Evolutionary conservation across 2,888 invertebrate species (phyloP).

Genomic region (Agrilus cyanescens): DNA sequence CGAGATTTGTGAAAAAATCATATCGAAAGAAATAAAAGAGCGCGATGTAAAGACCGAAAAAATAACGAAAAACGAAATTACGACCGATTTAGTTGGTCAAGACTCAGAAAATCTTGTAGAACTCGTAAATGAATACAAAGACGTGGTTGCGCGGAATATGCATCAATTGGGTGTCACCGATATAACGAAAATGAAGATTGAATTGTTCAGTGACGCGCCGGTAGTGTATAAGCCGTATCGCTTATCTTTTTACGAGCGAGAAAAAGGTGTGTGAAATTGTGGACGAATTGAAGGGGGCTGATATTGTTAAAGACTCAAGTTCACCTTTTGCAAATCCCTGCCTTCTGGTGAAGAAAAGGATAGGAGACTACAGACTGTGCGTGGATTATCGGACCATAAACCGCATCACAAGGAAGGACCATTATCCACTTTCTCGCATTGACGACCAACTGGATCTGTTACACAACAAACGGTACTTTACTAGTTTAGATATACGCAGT

Average conservation of each 20-base stretch:
- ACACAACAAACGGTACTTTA: slow-evolving; percentile 15
- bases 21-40: not conserved
- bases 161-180: slow-evolving; percentile 11
- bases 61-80: not conserved
- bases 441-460: slow-evolving; percentile 18
- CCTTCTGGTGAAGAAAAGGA: too few relatives aligned
- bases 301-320: slow-evolving; percentile 12
- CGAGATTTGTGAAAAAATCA: not conserved
- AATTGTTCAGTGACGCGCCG: slow-evolving; percentile 12
- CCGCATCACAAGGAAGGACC: too few relatives aligned
- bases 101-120: not conserved
- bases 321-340: slow-evolving; percentile 13
- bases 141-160: slow-evolving; percentile 11
- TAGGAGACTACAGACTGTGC: too few relatives aligned
- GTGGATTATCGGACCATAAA: too few relatives aligned
- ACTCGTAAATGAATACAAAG: slow-evolving; percentile 1
- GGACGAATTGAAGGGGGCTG: slow-evolving; percentile 12
- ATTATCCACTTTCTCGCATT: too few relatives aligned
- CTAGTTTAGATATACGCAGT: slow-evolving; percentile 16
- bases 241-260: slow-evolving; percentile 14
- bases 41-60: not conserved
- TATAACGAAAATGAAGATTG: slow-evolving; percentile 16
- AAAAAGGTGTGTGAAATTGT: slow-evolving; percentile 14
- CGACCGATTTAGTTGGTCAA: not conserved
- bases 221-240: slow-evolving; percentile 20